Conservation (phyloP, 2,888 invertebrate species). For the Diaprepes abbreviatus region DNA sequence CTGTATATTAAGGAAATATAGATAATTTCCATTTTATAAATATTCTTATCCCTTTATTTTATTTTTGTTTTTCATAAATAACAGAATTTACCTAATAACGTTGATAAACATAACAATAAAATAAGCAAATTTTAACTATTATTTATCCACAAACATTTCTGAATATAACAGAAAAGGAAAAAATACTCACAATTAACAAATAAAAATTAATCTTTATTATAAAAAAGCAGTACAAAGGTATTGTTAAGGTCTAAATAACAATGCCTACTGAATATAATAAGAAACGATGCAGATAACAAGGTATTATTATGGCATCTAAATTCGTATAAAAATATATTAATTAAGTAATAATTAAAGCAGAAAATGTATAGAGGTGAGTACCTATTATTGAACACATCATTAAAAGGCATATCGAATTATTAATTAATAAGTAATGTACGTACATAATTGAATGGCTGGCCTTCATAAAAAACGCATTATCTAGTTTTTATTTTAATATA, state of each 20-base stretch:
- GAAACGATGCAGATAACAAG: neutral
- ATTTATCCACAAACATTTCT: too few relatives aligned
- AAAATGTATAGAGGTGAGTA: neutral
- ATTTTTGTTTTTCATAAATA: too few relatives aligned
- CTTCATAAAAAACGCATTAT: neutral
- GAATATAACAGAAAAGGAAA: too few relatives aligned
- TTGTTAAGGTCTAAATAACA: neutral
- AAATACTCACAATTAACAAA: neutral
- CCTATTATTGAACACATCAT: conserved; percentile 5
- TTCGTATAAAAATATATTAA: neutral
- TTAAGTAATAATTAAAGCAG: neutral
- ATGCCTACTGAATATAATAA: neutral
- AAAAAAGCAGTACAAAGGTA: neutral
- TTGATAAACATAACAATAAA: too few relatives aligned
- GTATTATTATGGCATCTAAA: neutral
- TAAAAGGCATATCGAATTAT: neutral
- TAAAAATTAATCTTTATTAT: conserved; percentile 1
- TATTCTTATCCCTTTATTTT: too few relatives aligned
- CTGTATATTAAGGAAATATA: too few relatives aligned
- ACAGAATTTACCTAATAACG: too few relatives aligned
- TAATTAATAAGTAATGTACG: neutral
- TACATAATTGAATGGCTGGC: neutral
- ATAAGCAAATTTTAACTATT: too few relatives aligned
- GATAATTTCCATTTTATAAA: too few relatives aligned
- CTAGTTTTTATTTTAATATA: conserved; percentile 1